A percentile compares a stretch with the other conserved stretches of the same genome.
Conservation (phyloP, 1,140 invertebrate genomes). For the Aleiodes sp. region DNA sequence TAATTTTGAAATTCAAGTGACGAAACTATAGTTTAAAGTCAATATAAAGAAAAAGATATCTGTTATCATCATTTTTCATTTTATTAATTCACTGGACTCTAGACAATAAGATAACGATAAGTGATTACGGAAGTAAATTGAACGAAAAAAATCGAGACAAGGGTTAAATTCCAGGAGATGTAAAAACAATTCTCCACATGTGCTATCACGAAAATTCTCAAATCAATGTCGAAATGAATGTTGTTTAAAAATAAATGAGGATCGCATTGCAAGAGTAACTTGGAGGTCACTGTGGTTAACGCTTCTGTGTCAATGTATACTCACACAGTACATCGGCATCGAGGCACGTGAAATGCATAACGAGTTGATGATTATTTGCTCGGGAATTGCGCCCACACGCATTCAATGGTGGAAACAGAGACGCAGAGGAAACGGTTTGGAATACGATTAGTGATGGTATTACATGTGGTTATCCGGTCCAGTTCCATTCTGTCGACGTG, state of each 20-base stretch:
- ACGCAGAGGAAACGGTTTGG: conserved; percentile 5
- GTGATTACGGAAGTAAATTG: conserved; percentile 16
- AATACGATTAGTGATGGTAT: conserved; percentile 29
- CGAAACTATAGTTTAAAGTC: conserved; percentile 8
- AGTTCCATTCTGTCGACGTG: conserved; percentile 31
- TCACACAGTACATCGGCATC: background rate
- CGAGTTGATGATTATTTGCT: conserved; percentile 22
- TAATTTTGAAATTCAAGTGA: background rate
- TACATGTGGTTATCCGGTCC: conserved; percentile 30
- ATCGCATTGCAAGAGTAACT: background rate
- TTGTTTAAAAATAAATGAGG: background rate
- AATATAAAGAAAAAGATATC: conserved; percentile 3
- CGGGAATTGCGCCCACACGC: conserved; percentile 20
- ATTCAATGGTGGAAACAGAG: background rate
- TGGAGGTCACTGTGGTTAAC: conserved; percentile 18
- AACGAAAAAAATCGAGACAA: background rate
- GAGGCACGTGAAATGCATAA: conserved; percentile 28
- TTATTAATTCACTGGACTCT: conserved; percentile 6
- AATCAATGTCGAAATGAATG: background rate
- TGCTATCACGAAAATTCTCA: no score
- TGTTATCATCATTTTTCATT: conserved; percentile 1
- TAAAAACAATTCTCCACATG: background rate
- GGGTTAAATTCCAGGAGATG: conserved; percentile 9
- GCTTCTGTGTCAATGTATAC: background rate
- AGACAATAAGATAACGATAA: conserved; percentile 13